Evolutionary conservation across 2,888 invertebrate genomes (phyloP), one percentile per base, ranked within the genome.

Genomic region (Philereme transversata): DNA sequence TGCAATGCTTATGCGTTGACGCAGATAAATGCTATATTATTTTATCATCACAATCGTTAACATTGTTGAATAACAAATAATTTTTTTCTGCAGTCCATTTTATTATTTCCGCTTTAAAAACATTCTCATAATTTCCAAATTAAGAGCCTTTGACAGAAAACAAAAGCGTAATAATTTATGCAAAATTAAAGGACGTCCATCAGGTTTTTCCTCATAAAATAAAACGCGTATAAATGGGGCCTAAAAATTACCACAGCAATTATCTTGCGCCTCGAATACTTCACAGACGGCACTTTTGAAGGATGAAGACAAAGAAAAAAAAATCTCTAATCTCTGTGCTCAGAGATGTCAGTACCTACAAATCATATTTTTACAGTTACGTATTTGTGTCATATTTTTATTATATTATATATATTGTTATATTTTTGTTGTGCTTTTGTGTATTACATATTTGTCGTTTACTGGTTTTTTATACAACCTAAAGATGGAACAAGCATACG

Each of bases 181-280:
- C 65, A 60, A 63, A 79, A 81, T 81, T 80, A 81, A 78, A 68
- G 57, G 9, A 34, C 41, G 11, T 45, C 46, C 4, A 52, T 58
- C 68, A 72, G 72, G 71, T 73, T 77, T 77, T 78, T 77, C 73
- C 73, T 63, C 64, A 57, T 67, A 71, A 78, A 78, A 79, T 79
- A 78, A 82, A 76, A 76, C 70, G 73, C 77, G 73, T 81, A 22
- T 22, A 82, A 86, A 84, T 82, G 86, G 84, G 79, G 77, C 76
- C 75, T 73, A 74, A 80, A 84, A 87, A 88, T 86, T 84, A 87
- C 82, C 71, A 71, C 73, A 77, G 81, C 83, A 84, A 87, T 88
- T 86, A 86, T 86, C 86, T 84, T 76, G 83, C 83, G 82, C 83
- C 78, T 79, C 82, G 77, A 85, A 84, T 87, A 83, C 84, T 88